These are phyloP conservation scores for Brachionus calyciflorus DNA, from an alignment of 1,140 invertebrate species.

Conservation along the genomic window DNA sequence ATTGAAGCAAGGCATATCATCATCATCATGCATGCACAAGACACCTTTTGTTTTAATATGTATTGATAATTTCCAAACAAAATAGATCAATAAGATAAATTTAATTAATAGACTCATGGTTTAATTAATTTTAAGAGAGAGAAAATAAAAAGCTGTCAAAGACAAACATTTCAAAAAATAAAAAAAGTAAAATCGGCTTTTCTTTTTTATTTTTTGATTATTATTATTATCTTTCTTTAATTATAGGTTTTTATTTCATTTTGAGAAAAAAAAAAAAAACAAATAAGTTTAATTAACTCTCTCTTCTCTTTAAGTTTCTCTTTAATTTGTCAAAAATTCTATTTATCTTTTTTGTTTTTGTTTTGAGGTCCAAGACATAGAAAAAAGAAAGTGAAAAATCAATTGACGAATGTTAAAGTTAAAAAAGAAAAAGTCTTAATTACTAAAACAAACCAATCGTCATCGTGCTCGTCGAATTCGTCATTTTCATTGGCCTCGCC, in stretches of 20 bases:
- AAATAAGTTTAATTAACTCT: slow-evolving; percentile 25
- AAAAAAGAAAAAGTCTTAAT: too few relatives aligned
- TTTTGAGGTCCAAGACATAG: slow-evolving; percentile 25
- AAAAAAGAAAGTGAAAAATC: not conserved
- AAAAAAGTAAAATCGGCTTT: not conserved
- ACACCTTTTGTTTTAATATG: too few relatives aligned
- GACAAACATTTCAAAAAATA: not conserved
- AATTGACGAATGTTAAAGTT: not conserved
- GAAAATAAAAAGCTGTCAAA: not conserved
- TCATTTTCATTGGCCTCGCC: not conserved
- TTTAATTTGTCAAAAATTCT: too few relatives aligned
- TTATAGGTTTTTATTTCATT: too few relatives aligned
- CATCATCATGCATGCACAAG: too few relatives aligned
- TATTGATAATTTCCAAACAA: too few relatives aligned
- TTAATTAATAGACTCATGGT: slow-evolving; percentile 17
- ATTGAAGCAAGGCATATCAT: too few relatives aligned
- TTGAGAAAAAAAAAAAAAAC: too few relatives aligned
- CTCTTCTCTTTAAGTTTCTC: not conserved
- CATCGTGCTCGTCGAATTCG: slow-evolving; percentile 17
- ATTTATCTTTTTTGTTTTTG: not conserved
- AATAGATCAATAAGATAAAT: too few relatives aligned
- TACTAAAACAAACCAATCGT: not conserved
- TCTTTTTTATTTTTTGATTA: too few relatives aligned
- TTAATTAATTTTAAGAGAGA: slow-evolving; percentile 25
- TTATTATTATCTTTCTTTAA: too few relatives aligned